Base-by-base conservation (phyloP, 2,888 invertebrate species). In the Eupithecia dodoneata region DNA sequence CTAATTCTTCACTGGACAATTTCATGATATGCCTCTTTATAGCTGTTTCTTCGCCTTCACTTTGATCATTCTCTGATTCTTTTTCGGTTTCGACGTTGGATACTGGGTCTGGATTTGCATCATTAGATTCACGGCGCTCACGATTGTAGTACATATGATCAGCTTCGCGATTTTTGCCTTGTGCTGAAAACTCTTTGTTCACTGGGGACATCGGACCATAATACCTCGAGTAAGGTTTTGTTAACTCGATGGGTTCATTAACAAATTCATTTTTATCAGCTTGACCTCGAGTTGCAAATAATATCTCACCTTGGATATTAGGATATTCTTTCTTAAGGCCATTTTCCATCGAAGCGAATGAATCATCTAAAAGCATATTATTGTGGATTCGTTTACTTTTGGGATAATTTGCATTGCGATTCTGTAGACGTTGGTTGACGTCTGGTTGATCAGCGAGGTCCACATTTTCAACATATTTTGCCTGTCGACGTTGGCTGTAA, bases 21-120 rank as follows among this genome's bases (percentile, higher is more conserved):
- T 92, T 93, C 85, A 91, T 92, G 10, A 94, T 90, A 71, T 94
- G 94, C 74, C 89, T 88, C 83, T 90, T 92, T 65, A 94, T 94
- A 49, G 91, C 91, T 63, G 88, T 85, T 85, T 94, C 93, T 83
- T 92, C 93, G 83, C 90, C 89, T 85, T 91, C 91, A 73, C 83
- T 87, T 5, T 84, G 83, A n/a, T 79, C 76, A 79, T 86, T 85
- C 44, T 83, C 81, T 41, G 79, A 69, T 67, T 80, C 84, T 30
- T 79, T 79, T 44, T 82, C 80, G 47, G 72, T 74, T 72, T 83
- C 80, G 74, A 80, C n/a, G 65, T 74, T 78, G 4, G 76, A 55
- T 72, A 79, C 75, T 30, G 81, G 69, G 10, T 85, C 83, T 55
- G 47, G 79, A 72, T 77, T 85, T 13, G 79, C 78, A 72, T 84